Evolutionary conservation across 2,113 vertebrate genomes (phyloP), one percentile per base, ranked within the genome.

Genomic region (Pan paniscus): DNA sequence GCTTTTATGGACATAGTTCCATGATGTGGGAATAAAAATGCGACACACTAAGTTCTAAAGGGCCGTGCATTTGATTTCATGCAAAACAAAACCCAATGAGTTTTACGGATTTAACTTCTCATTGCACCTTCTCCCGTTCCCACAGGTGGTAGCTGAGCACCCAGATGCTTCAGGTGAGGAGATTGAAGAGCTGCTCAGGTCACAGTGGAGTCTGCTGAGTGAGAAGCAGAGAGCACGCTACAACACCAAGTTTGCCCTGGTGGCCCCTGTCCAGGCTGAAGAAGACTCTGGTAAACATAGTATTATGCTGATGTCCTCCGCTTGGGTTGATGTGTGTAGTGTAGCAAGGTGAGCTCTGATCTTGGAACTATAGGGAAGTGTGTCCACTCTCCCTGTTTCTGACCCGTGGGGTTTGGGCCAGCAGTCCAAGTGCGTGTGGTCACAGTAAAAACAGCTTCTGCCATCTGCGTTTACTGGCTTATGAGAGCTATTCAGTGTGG

Each of bases 141-240:
- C 76, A 0, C 98, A 99, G 99, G 99, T 99, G 61, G 97, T 99
- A 70, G 98, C 98, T 27, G 99, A 99, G 98, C 99, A 99, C 97
- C 98, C 98, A 18, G 99, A 99, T 92, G 99, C 98, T 81, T 98
- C 99, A 8, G 96, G 96, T 40, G 99, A 99, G 95, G 99, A 99
- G 98, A 99, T 99, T 64, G 99, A 99, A 98, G 99, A 99, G 17
- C 94, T 99, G 97, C 99, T 99, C 0, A 98, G 98, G 40, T 99
- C 99, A 14, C 99, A 99, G 97, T 99, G 99, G 99, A 98, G 98
- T 96, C 98, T 99, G 98, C 99, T 99, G 94, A 99, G 97, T 82
- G 98, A 99, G 97, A 99, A 99, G 95, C 99, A 99, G 98, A 99
- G 98, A 98, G 98, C 99, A 40, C 99, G 99, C 96, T 99, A 99